phyloP scores from a whole-genome alignment of 30 jellyfish, hydroid and myxozoan genomes.

The Morbakka virulenta region DNA sequence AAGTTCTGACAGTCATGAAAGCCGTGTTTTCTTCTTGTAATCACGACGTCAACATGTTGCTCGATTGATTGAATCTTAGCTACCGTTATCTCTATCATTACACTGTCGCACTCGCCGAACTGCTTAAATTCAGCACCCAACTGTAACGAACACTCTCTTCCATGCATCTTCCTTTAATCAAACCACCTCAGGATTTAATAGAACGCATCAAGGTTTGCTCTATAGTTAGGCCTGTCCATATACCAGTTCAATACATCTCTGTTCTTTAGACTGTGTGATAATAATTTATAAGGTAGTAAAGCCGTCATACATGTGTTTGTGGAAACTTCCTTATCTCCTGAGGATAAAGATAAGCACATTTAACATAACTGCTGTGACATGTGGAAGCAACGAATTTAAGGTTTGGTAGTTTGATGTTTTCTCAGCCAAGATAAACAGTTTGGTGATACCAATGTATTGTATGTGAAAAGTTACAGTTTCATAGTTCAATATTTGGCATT shows the following conservation, averaged over 20 bases:
- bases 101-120: too few species aligned
- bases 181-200: too few species aligned
- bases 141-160: slow-evolving; percentile 19
- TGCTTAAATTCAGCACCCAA: too few species aligned
- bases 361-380: slow-evolving; percentile 69
- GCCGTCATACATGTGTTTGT: slow-evolving; percentile 31
- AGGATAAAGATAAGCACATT: slow-evolving; percentile 23
- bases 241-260: slow-evolving; percentile 49
- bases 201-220: too few species aligned
- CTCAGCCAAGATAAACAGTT: too few species aligned
- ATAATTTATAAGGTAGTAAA: slow-evolving; percentile 16
- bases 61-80: too few species aligned
- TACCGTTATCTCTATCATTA: too few species aligned
- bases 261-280: slow-evolving; percentile 52
- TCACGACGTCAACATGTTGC: too few species aligned
- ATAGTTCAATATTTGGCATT: too few species aligned
- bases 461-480: slow-evolving; percentile 47
- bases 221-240: slow-evolving; percentile 54
- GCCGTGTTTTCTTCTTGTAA: too few species aligned
- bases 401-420: slow-evolving; percentile 46
- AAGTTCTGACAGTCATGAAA: too few species aligned
- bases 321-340: slow-evolving; percentile 43
- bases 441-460: slow-evolving; percentile 39
- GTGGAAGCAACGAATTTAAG: slow-evolving; percentile 65
- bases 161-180: slow-evolving; percentile 45